phyloP scores from a whole-genome alignment of 2,797 vertebrate species.

The Sebastes steindachneri region DNA sequence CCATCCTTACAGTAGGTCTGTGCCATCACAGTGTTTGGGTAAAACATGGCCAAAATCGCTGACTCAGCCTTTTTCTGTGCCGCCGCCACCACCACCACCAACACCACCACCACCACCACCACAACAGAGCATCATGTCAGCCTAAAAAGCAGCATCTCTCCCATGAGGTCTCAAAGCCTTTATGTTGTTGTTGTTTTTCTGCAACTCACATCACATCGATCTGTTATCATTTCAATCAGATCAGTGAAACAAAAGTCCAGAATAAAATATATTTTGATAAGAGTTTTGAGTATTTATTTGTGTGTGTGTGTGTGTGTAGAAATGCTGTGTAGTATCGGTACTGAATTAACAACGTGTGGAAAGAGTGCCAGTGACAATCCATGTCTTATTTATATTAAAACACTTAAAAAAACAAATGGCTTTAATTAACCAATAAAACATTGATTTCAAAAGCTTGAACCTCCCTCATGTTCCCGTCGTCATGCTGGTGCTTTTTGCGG shows the following conservation, averaged over 20 bases:
- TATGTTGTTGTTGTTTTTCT: slow-evolving; percentile 68
- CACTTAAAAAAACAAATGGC: background rate
- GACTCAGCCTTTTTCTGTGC: slow-evolving; percentile 30
- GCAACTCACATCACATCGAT: slow-evolving; percentile 94
- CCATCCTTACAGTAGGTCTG: background rate
- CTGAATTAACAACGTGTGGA: background rate
- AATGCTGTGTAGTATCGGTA: background rate
- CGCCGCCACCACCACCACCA: background rate
- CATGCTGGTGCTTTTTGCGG: background rate
- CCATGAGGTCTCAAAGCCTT: background rate
- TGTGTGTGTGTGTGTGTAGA: background rate
- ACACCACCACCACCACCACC: background rate
- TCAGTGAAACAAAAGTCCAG: slow-evolving; percentile 94
- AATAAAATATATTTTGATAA: slow-evolving; percentile 99
- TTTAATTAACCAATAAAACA: background rate
- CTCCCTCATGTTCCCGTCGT: background rate
- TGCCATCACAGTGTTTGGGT: slow-evolving; percentile 1
- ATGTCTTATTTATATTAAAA: background rate
- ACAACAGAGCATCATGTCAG: slow-evolving; percentile 5
- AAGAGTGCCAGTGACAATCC: background rate
- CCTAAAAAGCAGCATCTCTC: background rate
- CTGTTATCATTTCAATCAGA: slow-evolving; percentile 98
- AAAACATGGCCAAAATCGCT: background rate
- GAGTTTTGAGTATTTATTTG: slow-evolving; percentile 71
- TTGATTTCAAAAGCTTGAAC: background rate